Base-by-base conservation (phyloP, 92 coral and sea anemone species). In the Palythoa heliodiscus region DNA sequence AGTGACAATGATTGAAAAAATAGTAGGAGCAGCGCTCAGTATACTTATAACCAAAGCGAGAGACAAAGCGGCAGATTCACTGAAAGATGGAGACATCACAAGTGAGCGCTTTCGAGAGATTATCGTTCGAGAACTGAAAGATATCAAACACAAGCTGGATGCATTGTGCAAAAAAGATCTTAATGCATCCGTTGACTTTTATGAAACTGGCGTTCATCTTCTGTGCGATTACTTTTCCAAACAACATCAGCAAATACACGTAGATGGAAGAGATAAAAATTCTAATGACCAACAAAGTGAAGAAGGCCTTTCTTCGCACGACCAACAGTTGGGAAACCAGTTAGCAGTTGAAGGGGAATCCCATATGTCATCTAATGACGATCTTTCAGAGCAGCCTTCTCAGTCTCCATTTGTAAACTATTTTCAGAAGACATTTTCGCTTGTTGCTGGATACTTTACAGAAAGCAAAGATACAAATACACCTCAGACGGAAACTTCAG, bases 31-130 rank as follows among this genome's bases (percentile, higher is more conserved):
- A 15, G 79, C 35, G 19, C 50, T 75, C 9, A 61, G 79, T 11
- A 48, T 75, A 24, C 17, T 83, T 55, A 5, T 83, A 11, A 39
- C 71, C 57, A 72, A 71, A 72, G 81, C 39, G 5, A 38, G 77
- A 38, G 75, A 75, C 16, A 70, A 76, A 75, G 83, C 82, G 7
- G 88, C 83, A 14, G 38, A 75, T 11, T 24, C 35, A 40, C 88
- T 86, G 15, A 48, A 22, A 38, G 63, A 86, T 60, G 83, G 83
- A 37, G 83, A 50, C 20, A 58, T 86, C 9, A 66, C 73, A 15
- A 71, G 66, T 35, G 64, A 73, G 55, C 88, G 64, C 19, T 86
- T 86, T 54, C 70, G 88, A 23, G 88, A 64, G 72, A 60, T 86
- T 17, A 86, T 86, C 24, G 57, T 86, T 43, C 75, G 75, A 35